Conservation (phyloP, 2,113 vertebrate species). For the Ceuthmochares aereus region DNA sequence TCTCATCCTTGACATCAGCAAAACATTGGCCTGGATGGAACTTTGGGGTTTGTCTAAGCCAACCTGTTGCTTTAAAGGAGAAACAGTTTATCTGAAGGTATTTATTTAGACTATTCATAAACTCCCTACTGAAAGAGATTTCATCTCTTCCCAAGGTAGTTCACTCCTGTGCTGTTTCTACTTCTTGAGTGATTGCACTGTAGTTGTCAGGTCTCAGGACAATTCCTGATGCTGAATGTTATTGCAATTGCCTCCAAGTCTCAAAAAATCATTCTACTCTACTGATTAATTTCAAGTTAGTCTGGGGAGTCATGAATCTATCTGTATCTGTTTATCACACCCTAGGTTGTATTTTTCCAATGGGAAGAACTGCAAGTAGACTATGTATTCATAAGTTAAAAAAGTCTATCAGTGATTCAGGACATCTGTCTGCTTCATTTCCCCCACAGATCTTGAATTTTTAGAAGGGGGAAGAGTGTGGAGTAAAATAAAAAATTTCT, state of each 20-base stretch:
- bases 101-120: neutral
- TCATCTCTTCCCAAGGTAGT: neutral
- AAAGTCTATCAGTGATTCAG: neutral
- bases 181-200: neutral
- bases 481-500: neutral
- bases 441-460: neutral
- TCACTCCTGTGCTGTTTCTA: neutral
- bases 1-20: neutral
- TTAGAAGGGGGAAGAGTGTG: neutral
- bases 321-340: neutral
- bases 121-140: neutral
- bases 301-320: neutral
- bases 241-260: neutral
- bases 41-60: accelerated
- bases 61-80: neutral
- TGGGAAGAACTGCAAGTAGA: neutral
- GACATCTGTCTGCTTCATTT: neutral
- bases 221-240: neutral
- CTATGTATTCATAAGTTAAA: neutral
- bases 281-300: neutral
- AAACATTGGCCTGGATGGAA: neutral
- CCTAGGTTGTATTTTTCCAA: neutral
- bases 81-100: neutral
- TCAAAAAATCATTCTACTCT: neutral
- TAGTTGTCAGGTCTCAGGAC: neutral